Base-by-base conservation (phyloP, 2,797 vertebrate genomes). In the Diceros bicornis region DNA sequence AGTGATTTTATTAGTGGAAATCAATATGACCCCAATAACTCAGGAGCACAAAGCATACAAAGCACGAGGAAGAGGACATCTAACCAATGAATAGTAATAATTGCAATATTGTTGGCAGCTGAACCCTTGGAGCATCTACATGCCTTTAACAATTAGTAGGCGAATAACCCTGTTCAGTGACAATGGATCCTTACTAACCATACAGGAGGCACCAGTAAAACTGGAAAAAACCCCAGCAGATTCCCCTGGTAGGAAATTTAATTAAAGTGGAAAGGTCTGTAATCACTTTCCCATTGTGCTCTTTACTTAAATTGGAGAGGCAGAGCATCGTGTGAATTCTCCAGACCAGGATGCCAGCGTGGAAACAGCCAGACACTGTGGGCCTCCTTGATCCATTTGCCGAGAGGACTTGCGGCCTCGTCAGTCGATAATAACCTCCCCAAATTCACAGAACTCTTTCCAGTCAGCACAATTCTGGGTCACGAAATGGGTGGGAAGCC, bases 241-340 rank as follows among this genome's bases (percentile, higher is more conserved):
- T 89, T 23, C 13, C 27, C 25, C 37, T 87, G 64, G 57, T 61
- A 94, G 59, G 75, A 89, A 90, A 94, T 89, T 16, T 77, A 94
- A 91, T 89, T 91, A 52, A 89, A 92, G 41, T 20, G 16, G 57
- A 79, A 95, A 91, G 69, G 3, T 74, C 72, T 92, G 8, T 29
- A 75, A 59, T 64, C 64, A 57, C 6, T 17, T 87, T 16, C n/a
- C n/a, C 69, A 62, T 21, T 95, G 44, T 79, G 52, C 81, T 78
- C 74, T 59, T 62, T 29, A 27, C 27, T 93, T 74, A 64, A 25
- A 44, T 0, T 21, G 64, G 71, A 89, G 52, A 94, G 83, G 52
- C 52, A 72, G n/a, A 52, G 62, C 52, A 29, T n/a, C 57, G 25
- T 69, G 32, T 79, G 34, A 88, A 64, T 94, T 87, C 34, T 55